Base-by-base conservation (phyloP, 2,888 invertebrate genomes). In the Rhyacophila evoluta region DNA sequence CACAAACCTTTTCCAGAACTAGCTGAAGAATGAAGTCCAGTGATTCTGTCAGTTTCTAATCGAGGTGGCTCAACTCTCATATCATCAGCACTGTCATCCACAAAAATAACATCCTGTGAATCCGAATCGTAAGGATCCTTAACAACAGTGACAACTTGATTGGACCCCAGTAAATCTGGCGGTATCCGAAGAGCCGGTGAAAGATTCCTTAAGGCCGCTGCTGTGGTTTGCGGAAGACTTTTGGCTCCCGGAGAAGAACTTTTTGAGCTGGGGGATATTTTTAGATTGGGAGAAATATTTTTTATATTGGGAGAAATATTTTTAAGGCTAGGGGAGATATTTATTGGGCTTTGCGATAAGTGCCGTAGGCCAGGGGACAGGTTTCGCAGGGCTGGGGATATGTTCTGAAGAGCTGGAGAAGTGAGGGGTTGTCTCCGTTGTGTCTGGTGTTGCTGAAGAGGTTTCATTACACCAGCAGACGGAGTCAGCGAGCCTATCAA, bases 41-140 rank as follows among this genome's bases (percentile, higher is more conserved):
- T 36, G 39, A 69, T 73, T 28, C 33, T 69, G 33, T 69, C 69
- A 8, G 37, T 37, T 25, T 36, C 37, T 11, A 38, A 28, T 25
- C 27, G 25, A 11, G 77, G 71, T 12, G 75, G 75, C 12, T 72
- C 78, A n/a, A 11, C 55, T 4, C 55, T 55, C 0, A 19, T 41
- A n/a, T 77, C 79, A 71, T 82, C 81, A 33, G 77, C 79, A 36
- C 89, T 89, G 84, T 89, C 89, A 84, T 89, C 90, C 84, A 90
- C 89, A 78, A 89, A 86, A 84, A 89, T 89, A 84, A 89, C 88
- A 85, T 89, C 89, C 85, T 89, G 87, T 0, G 90, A 89, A 85
- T 89, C 89, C 12, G 89, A 89, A 85, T 90, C 88, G 87, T 89
- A 88, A 11, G 39, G 55, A 19, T 82, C 82, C 12, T 37, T 41